phyloP scores from a whole-genome alignment of 2,888 invertebrate genomes.

The Pandemis heparana region DNA sequence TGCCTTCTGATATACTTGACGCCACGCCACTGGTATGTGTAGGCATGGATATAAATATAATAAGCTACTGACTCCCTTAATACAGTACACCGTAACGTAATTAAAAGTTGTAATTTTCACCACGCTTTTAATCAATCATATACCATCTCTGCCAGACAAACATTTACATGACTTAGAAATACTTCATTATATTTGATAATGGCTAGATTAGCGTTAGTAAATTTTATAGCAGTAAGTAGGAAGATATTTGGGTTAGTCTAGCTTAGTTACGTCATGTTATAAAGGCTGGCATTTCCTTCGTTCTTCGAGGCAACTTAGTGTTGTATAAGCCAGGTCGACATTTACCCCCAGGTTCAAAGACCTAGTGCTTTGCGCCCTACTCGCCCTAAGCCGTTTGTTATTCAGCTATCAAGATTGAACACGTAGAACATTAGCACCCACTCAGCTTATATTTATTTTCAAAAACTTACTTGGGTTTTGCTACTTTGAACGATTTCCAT shows the following conservation, averaged over 20 bases:
- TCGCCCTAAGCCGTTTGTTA: slow-evolving; percentile 33
- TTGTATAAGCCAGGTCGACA: slow-evolving; percentile 20
- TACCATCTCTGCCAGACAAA: too few relatives aligned
- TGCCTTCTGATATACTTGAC: too few relatives aligned
- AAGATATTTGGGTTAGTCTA: not conserved
- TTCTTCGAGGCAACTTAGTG: not conserved
- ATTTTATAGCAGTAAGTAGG: not conserved
- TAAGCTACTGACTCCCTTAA: too few relatives aligned
- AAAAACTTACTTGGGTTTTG: not conserved
- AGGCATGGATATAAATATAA: too few relatives aligned
- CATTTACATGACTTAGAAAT: too few relatives aligned
- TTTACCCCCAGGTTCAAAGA: slow-evolving; percentile 28
- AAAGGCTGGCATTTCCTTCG: slow-evolving; percentile 5
- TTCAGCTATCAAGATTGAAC: slow-evolving; percentile 35
- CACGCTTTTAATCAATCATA: too few relatives aligned
- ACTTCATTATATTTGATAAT: too few relatives aligned
- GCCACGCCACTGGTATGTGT: too few relatives aligned
- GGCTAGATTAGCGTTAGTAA: too few relatives aligned
- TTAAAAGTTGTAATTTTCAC: too few relatives aligned
- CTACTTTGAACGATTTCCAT: not conserved
- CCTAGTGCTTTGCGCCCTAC: slow-evolving; percentile 26
- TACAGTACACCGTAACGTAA: too few relatives aligned
- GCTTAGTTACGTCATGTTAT: slow-evolving; percentile 4
- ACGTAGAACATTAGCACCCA: slow-evolving; percentile 5
- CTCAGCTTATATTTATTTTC: not conserved